phyloP scores from a whole-genome alignment of 2,113 vertebrate genomes.

The Mus pahari region DNA sequence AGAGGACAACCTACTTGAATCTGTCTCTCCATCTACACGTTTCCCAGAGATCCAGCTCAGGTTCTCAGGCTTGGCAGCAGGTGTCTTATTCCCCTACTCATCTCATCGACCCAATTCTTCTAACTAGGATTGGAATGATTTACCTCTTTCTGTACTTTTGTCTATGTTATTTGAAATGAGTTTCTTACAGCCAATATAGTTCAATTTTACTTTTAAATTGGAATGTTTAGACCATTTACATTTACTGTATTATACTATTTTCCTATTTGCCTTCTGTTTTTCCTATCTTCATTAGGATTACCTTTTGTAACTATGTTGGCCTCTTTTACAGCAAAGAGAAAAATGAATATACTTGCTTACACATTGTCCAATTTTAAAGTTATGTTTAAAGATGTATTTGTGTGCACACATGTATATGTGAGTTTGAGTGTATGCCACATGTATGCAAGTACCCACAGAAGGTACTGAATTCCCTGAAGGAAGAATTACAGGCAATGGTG shows the following conservation, averaged over 20 bases:
- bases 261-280: not conserved
- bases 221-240: not conserved
- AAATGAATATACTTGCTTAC: not conserved
- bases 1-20: not conserved
- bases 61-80: not conserved
- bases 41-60: not conserved
- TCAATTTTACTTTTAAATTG: not conserved
- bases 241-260: not conserved
- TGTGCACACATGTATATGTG: not conserved
- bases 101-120: not conserved
- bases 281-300: not conserved
- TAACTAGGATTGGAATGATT: not conserved
- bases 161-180: not conserved
- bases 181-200: not conserved
- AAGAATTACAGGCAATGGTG: not conserved
- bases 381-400: not conserved
- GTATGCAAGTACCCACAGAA: not conserved
- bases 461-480: not conserved
- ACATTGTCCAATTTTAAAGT: slow-evolving; percentile 23
- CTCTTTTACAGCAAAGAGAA: not conserved
- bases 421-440: not conserved
- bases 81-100: not conserved
- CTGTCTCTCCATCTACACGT: not conserved
- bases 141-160: not conserved
- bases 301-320: not conserved